These are phyloP conservation scores for Sardinella longiceps DNA, from an alignment of 2,797 vertebrate species.

Conservation along the genomic window DNA sequence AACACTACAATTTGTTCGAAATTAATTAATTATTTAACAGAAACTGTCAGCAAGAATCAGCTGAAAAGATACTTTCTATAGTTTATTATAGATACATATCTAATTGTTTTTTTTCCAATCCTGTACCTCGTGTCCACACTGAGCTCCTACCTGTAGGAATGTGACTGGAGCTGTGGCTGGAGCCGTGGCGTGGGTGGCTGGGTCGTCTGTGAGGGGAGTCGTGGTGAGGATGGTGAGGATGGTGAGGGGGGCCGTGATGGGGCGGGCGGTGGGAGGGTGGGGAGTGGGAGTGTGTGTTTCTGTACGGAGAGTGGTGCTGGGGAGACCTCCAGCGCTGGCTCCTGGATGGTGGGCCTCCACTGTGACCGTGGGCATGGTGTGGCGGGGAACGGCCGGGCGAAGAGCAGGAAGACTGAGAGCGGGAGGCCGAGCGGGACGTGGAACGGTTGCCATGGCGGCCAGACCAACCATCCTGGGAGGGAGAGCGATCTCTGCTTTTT, in stretches of 20 bases:
- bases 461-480: not conserved
- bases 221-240: not conserved
- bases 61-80: too few relatives aligned
- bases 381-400: not conserved
- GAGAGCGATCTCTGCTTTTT: not conserved
- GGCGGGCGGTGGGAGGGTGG: not conserved
- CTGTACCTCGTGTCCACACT: not conserved
- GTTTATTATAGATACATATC: not conserved
- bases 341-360: not conserved
- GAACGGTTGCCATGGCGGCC: not conserved
- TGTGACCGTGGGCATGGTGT: not conserved
- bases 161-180: not conserved
- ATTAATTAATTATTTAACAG: too few relatives aligned
- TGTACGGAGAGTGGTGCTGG: not conserved
- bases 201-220: not conserved
- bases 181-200: not conserved
- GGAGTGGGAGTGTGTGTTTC: not conserved
- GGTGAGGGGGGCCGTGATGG: not conserved
- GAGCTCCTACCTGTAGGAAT: not conserved
- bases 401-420: conserved; percentile 16
- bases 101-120: not conserved
- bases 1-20: too few relatives aligned
- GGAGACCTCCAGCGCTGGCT: not conserved
- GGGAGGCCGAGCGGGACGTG: not conserved
- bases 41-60: too few relatives aligned